Base-by-base conservation (phyloP, 1,140 invertebrate species). In the Diachasmimorpha longicaudata region DNA sequence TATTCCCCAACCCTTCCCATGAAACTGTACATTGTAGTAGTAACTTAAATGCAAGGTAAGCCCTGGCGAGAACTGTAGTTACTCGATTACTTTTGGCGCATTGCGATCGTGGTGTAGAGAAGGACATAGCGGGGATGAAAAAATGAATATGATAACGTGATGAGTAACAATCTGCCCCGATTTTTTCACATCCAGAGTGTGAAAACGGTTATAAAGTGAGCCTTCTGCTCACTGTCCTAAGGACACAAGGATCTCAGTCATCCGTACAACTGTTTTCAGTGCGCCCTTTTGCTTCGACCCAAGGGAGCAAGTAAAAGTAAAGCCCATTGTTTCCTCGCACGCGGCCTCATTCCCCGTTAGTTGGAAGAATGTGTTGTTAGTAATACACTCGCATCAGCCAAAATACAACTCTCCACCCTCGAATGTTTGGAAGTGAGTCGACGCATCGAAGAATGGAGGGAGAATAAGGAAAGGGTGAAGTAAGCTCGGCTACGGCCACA, bases 151-250 rank as follows among this genome's bases (percentile, higher is more conserved):
- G n/a, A n/a, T n/a, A n/a, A n/a, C n/a, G n/a, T n/a, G n/a, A n/a
- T n/a, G n/a, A n/a, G n/a, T n/a, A n/a, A n/a, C n/a, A n/a, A 42
- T 42, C 9, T 6, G 39, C 9, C 39, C 11, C 39, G 39, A 42
- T 42, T 10, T 10, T 42, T n/a, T n/a, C n/a, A n/a, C n/a, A n/a
- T n/a, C n/a, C 39, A 85, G 88, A 80, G 86, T 84, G 87, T 84
- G 86, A 87, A 89, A 89, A 88, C 78, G 84, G 83, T 77, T 85
- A 81, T 88, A 89, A 88, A 87, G 88, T 87, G 84, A 44, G 77
- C 71, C 77, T 81, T 79, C 71, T 79, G 81, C 86, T 6, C 88
- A 88, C 85, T 85, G 85, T 82, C 80, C 85, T 86, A 87, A 88
- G 83, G 85, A 86, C 84, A 82, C 83, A 87, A 84, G 78, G 23